Evolutionary conservation across 1,140 invertebrate genomes (phyloP).

Genomic region (Caenorhabditis brenneri): DNA sequence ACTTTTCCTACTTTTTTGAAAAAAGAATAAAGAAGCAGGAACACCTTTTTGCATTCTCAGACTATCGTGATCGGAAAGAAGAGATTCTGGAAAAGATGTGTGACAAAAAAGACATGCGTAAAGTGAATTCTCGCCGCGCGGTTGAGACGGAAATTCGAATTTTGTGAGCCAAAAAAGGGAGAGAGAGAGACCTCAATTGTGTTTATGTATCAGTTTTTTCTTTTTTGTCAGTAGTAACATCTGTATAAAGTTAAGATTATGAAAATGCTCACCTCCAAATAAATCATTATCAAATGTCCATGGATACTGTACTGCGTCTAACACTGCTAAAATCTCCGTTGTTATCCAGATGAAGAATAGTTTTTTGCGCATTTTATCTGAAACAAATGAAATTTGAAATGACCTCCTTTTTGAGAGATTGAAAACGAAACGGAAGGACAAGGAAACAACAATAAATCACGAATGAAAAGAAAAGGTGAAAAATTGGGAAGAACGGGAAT

Average conservation of each 20-base stretch:
- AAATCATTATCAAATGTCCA: conserved; percentile 27
- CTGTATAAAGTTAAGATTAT: not conserved
- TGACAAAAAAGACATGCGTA: not conserved
- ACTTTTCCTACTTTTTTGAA: not conserved
- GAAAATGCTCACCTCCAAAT: conserved; percentile 3
- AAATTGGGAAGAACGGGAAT: not conserved
- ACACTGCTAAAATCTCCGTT: not conserved
- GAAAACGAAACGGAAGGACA: not conserved
- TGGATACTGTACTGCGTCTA: not conserved
- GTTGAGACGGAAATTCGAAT: conserved; percentile 39
- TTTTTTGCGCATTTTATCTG: conserved; percentile 21
- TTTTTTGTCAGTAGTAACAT: not conserved
- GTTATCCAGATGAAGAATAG: not conserved
- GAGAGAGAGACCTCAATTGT: conserved; percentile 11
- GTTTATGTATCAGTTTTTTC: conserved; percentile 33
- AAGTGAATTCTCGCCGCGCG: conserved; percentile 39
- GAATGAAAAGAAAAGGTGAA: not conserved
- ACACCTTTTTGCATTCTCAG: not conserved
- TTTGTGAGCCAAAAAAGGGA: conserved; percentile 22
- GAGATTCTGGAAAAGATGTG: conserved; percentile 26
- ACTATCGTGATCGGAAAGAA: conserved; percentile 13
- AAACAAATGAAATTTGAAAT: not conserved
- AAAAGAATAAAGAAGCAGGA: not conserved
- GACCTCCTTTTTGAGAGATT: not conserved
- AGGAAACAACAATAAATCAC: conserved; percentile 23